Evolutionary conservation across 1,140 invertebrate species (phyloP), one percentile per base, ranked within the genome.

Genomic region (Microplitis mediator): DNA sequence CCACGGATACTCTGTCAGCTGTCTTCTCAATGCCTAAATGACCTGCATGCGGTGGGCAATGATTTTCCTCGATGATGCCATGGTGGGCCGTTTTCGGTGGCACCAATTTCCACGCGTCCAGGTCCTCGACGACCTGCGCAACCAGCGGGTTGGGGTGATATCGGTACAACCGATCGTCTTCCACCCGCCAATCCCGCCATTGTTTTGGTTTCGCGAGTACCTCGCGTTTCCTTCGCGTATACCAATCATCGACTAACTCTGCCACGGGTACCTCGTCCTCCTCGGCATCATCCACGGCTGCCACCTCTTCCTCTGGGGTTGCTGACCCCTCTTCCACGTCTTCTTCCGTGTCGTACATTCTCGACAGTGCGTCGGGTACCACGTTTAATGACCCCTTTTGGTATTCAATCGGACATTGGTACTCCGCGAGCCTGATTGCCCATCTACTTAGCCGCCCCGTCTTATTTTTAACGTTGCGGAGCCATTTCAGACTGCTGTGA

Each of bases 401-500:
- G 51, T 71, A 71, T n/a, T 68, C 60, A 11, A 80, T 67, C 11
- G n/a, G 61, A 45, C 77, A 77, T 13, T 75, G 34, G 50, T 67
- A 76, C 13, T 73, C 74, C 50, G 74, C 66, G 4, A 82, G 56
- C 58, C 74, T 76, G 3, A 81, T 56, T 2, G 84, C 78, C 88
- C 88, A 90, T 52, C 88, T 71, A 0, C 85, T 84, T 6, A 87
- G 65, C 4, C 80, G 69, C 3, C 82, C 82, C 0, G 75, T 80
- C 0, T 85, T 81, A 3, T 81, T 81, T 76, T 87, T 89, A 90
- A 61, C 74, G 79, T 4, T 90, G 87, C 77, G 75, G 86, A 85
- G 69, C n/a, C n/a, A n/a, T n/a, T n/a, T n/a, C n/a, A n/a, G n/a
- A n/a, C n/a, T n/a, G n/a, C n/a, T n/a, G n/a, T 90, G 89, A 75